Evolutionary conservation across 1,140 invertebrate species (phyloP).

Genomic region (Pseudomyrmex dendroicus): DNA sequence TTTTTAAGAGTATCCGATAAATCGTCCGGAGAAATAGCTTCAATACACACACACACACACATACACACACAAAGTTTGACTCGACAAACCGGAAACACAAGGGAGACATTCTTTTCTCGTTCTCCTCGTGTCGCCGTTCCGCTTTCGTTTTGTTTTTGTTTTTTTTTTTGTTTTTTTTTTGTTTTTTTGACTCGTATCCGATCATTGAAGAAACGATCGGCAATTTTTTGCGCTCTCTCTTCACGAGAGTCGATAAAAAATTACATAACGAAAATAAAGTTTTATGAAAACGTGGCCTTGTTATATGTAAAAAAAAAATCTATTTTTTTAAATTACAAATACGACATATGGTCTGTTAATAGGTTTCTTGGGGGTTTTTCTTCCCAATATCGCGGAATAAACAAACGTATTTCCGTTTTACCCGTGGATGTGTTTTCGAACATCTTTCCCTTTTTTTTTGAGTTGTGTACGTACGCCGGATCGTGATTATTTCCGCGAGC

Average conservation of each 20-base stretch:
- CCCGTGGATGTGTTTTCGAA: background rate
- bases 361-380: background rate
- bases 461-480: background rate
- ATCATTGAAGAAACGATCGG: constrained; percentile 56
- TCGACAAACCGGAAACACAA: constrained; percentile 74
- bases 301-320: background rate
- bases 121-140: constrained; percentile 31
- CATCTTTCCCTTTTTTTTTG: background rate
- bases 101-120: constrained; percentile 75
- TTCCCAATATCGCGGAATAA: background rate
- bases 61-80: constrained; percentile 40
- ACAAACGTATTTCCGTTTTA: constrained; percentile 17
- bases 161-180: constrained; percentile 61
- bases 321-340: constrained; percentile 5
- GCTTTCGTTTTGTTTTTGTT: constrained; percentile 55
- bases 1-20: constrained; percentile 78
- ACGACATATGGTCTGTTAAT: background rate
- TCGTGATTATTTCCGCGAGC: constrained; percentile 1
- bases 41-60: constrained; percentile 66
- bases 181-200: constrained; percentile 52
- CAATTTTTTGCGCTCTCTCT: constrained; percentile 2
- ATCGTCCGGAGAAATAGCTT: constrained; percentile 77
- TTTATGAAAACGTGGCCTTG: background rate
- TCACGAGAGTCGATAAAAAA: constrained; percentile 48
- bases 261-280: constrained; percentile 43